Conservation (phyloP, 2,888 invertebrate species). For the Mermis nigrescens region DNA sequence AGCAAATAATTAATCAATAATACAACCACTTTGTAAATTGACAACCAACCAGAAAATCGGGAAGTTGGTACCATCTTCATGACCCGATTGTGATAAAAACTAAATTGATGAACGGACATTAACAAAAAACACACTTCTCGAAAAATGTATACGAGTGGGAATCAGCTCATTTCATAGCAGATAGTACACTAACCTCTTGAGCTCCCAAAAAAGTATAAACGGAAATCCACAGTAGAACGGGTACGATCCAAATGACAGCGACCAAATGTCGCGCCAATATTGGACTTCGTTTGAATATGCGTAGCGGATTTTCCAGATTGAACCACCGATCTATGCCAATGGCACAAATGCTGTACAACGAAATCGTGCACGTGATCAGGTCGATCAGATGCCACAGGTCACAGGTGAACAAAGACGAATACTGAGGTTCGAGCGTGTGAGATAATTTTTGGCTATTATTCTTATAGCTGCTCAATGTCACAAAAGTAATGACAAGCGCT, state of each 20-base stretch:
- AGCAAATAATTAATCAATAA: too few species aligned
- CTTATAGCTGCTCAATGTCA: slow-evolving; percentile 16
- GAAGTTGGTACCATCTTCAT: too few species aligned
- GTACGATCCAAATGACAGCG: slow-evolving; percentile 22
- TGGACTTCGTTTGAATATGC: slow-evolving; percentile 22
- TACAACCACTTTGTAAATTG: too few species aligned
- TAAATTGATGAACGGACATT: too few species aligned
- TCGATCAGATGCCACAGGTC: slow-evolving; percentile 20
- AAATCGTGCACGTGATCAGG: slow-evolving; percentile 20
- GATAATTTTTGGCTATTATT: background rate
- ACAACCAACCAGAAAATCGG: too few species aligned
- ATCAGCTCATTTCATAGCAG: too few species aligned
- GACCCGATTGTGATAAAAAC: too few species aligned
- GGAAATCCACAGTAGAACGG: slow-evolving; percentile 21
- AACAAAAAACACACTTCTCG: too few species aligned
- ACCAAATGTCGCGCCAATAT: slow-evolving; percentile 19
- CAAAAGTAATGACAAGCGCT: slow-evolving; percentile 18
- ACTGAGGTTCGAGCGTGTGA: background rate
- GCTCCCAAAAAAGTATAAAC: slow-evolving; percentile 14
- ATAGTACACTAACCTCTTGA: too few species aligned
- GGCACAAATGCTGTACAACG: slow-evolving; percentile 25
- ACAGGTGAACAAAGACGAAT: slow-evolving; percentile 13
- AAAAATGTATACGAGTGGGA: too few species aligned
- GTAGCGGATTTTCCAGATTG: slow-evolving; percentile 24
- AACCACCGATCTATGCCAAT: slow-evolving; percentile 23